These are phyloP conservation scores for Chalcis sispes DNA, from an alignment of 2,888 invertebrate genomes.

Conservation along the genomic window DNA sequence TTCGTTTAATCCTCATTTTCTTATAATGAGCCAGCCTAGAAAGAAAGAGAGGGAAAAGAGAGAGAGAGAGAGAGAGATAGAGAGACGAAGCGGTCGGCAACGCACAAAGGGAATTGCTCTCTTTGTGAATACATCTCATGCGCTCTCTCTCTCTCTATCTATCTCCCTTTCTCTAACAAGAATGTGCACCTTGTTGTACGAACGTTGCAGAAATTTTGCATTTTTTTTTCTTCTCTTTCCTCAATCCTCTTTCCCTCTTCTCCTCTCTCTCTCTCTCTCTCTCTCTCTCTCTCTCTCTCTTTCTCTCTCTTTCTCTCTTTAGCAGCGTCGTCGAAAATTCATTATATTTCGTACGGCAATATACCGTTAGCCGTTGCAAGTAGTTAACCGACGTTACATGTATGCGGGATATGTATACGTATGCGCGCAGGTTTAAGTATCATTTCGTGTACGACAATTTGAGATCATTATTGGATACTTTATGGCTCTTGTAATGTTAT, in stretches of 20 bases:
- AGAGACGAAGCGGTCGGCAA: conserved; percentile 19
- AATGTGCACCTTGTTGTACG: conserved; percentile 35
- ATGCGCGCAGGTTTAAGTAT: too few species aligned
- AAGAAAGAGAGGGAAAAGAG: too few species aligned
- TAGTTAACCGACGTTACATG: neutral
- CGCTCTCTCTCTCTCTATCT: too few species aligned
- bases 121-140: conserved; percentile 10
- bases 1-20: conserved; percentile 44
- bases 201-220: conserved; percentile 7
- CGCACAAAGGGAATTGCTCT: conserved; percentile 25
- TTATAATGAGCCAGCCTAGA: conserved; percentile 47
- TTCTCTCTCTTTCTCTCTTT: too few species aligned
- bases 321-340: conserved; percentile 23
- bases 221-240: too few species aligned
- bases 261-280: too few species aligned
- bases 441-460: conserved; percentile 24
- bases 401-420: neutral
- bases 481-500: neutral
- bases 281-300: too few species aligned
- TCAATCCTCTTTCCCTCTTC: too few species aligned
- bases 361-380: conserved; percentile 2
- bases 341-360: conserved; percentile 2
- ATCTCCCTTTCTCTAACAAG: too few species aligned
- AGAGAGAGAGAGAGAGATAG: too few species aligned
- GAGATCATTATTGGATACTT: neutral